A percentile compares a stretch with the other conserved stretches of the same genome.
These are phyloP conservation scores for Asbolus verrucosus DNA, from an alignment of 1,140 invertebrate species.

Conservation along the genomic window DNA sequence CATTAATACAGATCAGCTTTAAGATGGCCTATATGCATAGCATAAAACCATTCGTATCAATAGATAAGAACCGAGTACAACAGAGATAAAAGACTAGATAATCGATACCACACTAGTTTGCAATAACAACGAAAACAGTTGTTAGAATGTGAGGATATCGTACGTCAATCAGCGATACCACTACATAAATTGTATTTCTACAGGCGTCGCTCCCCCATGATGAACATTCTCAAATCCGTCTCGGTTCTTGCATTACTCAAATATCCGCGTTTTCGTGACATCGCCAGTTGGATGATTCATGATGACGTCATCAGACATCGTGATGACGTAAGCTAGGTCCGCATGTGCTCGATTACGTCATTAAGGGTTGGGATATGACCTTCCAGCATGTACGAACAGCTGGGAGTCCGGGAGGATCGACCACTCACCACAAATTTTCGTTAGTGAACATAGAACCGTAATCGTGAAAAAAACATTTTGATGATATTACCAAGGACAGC, in stretches of 20 bases:
- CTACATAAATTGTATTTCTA: too few relatives aligned
- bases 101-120: too few relatives aligned
- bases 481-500: conserved; percentile 39
- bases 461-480: neutral
- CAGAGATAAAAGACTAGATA: too few relatives aligned
- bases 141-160: too few relatives aligned
- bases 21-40: too few relatives aligned
- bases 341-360: conserved; percentile 52
- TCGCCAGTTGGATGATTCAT: conserved; percentile 49
- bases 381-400: conserved; percentile 1
- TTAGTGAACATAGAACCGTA: neutral
- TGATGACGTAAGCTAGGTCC: conserved; percentile 57
- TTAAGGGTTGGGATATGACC: conserved; percentile 34
- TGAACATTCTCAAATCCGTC: too few relatives aligned
- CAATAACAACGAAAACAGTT: too few relatives aligned
- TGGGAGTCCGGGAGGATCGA: neutral
- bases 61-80: too few relatives aligned
- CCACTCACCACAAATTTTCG: neutral
- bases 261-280: conserved; percentile 21
- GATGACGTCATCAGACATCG: conserved; percentile 54
- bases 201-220: too few relatives aligned
- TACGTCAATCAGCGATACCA: too few relatives aligned
- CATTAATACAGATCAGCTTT: too few relatives aligned
- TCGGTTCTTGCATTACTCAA: conserved; percentile 4
- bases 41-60: too few relatives aligned